These are phyloP conservation scores for Invenusta paracnida DNA, from an alignment of 2,888 invertebrate genomes.

Conservation along the genomic window DNA sequence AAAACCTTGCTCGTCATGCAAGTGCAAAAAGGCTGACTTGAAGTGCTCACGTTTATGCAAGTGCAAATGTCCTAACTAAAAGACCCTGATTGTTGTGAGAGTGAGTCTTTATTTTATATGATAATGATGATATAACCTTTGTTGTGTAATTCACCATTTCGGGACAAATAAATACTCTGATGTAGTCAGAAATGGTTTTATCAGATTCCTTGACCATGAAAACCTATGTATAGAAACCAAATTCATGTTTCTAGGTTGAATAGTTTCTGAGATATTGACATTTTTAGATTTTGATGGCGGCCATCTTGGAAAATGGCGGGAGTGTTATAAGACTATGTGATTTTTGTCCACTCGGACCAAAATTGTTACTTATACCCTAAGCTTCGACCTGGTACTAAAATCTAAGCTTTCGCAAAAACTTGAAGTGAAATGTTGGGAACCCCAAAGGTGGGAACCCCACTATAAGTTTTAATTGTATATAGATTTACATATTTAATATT, in stretches of 20 bases:
- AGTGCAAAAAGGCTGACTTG: constrained; percentile 40
- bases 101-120: background rate
- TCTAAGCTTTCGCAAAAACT: too few species aligned
- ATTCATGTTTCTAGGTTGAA: constrained; percentile 24
- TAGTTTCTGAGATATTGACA: constrained; percentile 29
- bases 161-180: background rate
- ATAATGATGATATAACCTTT: too few species aligned
- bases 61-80: constrained; percentile 32
- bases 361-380: constrained; percentile 28
- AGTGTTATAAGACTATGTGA: constrained; percentile 13
- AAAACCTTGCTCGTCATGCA: constrained; percentile 39
- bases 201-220: too few species aligned
- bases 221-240: too few species aligned
- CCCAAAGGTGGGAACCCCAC: too few species aligned
- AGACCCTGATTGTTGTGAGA: constrained; percentile 3
- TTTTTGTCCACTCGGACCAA: constrained; percentile 20
- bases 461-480: too few species aligned
- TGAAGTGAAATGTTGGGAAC: too few species aligned
- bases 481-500: too few species aligned
- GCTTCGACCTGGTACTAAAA: constrained; percentile 14
- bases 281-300: constrained; percentile 34
- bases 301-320: constrained; percentile 21
- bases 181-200: background rate
- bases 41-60: constrained; percentile 36
- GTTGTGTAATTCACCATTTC: background rate